Conservation (phyloP, 1,140 invertebrate species). For the Drosophila repleta region DNA sequence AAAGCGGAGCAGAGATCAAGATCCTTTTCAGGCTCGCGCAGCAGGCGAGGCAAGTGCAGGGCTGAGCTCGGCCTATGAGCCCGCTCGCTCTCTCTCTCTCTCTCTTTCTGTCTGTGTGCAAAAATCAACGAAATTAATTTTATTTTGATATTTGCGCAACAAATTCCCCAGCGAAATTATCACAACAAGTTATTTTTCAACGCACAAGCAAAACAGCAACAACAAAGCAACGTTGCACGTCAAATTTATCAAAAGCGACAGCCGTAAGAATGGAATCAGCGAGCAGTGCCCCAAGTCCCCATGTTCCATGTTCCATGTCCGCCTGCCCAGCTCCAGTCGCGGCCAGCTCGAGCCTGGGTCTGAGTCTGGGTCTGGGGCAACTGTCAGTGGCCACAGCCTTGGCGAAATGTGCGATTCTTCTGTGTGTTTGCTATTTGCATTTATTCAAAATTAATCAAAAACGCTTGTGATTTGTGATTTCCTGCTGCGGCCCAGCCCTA, state of each 20-base stretch:
- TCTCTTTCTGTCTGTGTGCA: slow-evolving; percentile 8
- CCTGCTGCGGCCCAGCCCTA: slow-evolving; percentile 49
- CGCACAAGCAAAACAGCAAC: slow-evolving; percentile 28
- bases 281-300: not conserved
- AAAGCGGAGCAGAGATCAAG: slow-evolving; percentile 10
- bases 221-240: slow-evolving; percentile 45
- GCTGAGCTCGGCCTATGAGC: not conserved
- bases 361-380: slow-evolving; percentile 31
- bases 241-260: slow-evolving; percentile 79
- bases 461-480: slow-evolving; percentile 59
- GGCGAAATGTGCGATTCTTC: slow-evolving; percentile 38
- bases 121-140: slow-evolving; percentile 72
- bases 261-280: slow-evolving; percentile 62
- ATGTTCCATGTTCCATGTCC: not conserved
- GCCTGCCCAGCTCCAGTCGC: not conserved
- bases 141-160: slow-evolving; percentile 81
- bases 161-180: slow-evolving; percentile 73
- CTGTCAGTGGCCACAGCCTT: slow-evolving; percentile 63
- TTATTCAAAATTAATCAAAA: slow-evolving; percentile 72
- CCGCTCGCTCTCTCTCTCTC: not conserved
- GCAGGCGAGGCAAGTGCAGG: slow-evolving; percentile 29
- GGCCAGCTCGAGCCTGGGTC: slow-evolving; percentile 1
- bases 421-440: slow-evolving; percentile 63
- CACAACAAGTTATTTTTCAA: slow-evolving; percentile 80
- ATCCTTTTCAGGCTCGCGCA: slow-evolving; percentile 7